phyloP scores from a whole-genome alignment of 2,888 invertebrate genomes.

The Callyntrura guangdongensis region DNA sequence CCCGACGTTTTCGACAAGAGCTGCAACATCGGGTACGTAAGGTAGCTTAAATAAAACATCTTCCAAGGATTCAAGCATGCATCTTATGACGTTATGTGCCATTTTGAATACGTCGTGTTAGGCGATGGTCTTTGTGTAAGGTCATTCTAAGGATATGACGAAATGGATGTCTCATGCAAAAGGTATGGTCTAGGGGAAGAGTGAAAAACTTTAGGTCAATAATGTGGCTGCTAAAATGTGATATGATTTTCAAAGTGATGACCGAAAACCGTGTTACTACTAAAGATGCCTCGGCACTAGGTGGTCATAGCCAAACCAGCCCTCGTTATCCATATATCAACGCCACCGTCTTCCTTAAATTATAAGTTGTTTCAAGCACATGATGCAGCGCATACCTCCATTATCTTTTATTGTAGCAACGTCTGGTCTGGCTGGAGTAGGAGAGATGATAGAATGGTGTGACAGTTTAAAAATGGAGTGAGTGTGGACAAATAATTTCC shows the following conservation, averaged over 20 bases:
- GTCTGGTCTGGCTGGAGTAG: slow-evolving; percentile 30
- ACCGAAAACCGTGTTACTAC: neutral
- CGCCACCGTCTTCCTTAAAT: neutral
- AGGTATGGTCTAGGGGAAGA: neutral
- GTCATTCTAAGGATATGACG: slow-evolving; percentile 1
- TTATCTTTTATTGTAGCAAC: slow-evolving; percentile 50
- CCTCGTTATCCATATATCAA: neutral
- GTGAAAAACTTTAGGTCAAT: neutral
- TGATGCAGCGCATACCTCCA: neutral
- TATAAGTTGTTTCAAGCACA: no score
- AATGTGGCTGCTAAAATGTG: neutral
- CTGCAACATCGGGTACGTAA: no score
- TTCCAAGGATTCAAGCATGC: neutral
- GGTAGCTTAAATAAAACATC: no score
- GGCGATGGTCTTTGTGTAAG: neutral
- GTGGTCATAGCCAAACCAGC: neutral
- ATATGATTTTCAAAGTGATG: neutral
- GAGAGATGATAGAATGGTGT: slow-evolving; percentile 3
- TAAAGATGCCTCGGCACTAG: neutral
- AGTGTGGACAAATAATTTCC: neutral
- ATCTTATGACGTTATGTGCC: neutral
- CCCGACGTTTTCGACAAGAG: no score
- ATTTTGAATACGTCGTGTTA: neutral
- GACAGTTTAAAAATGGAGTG: neutral
- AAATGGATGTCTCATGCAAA: neutral